phyloP scores from a whole-genome alignment of 2,797 vertebrate genomes.

The Eutrigla gurnardus region DNA sequence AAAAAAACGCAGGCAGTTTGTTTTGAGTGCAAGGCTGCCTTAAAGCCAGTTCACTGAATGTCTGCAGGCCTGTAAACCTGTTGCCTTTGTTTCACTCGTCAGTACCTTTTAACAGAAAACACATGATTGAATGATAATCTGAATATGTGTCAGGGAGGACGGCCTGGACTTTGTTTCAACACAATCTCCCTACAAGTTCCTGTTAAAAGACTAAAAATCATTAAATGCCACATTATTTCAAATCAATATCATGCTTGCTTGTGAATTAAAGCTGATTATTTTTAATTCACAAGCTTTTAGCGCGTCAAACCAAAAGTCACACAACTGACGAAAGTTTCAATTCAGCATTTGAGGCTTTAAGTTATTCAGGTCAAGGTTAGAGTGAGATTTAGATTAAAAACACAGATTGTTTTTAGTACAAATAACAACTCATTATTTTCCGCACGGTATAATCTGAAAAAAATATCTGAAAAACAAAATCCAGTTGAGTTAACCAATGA shows the following conservation, averaged over 20 bases:
- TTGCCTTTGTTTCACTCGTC: neutral
- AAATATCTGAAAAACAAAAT: neutral
- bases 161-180: neutral
- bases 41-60: no score
- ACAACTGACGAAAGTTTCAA: constrained; percentile 1
- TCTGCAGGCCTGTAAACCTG: neutral
- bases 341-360: neutral
- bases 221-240: neutral
- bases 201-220: neutral
- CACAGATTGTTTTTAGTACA: constrained; percentile 4
- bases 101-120: neutral
- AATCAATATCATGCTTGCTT: neutral
- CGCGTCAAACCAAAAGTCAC: neutral
- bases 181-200: neutral
- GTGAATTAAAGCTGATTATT: neutral
- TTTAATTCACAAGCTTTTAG: neutral
- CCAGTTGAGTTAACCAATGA: no score
- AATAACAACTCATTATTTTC: neutral
- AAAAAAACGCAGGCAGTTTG: neutral
- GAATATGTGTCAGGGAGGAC: neutral
- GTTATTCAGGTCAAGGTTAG: neutral
- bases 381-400: neutral
- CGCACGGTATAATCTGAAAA: neutral
- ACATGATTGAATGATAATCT: neutral
- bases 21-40: neutral